Evolutionary conservation across 2,113 vertebrate species (phyloP).

Genomic region (Mobula hypostoma): DNA sequence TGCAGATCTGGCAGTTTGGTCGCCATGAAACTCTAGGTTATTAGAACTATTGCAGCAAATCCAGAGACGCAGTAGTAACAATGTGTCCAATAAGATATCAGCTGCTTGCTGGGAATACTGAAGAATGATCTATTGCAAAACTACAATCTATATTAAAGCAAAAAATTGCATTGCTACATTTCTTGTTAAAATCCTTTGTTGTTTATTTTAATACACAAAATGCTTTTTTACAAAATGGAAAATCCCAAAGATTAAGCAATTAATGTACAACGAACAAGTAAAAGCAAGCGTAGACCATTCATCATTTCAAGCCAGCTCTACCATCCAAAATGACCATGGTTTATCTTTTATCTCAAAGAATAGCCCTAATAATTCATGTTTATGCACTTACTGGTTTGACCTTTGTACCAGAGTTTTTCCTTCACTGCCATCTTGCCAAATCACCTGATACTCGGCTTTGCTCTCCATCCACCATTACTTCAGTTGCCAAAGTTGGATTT

Average conservation of each 20-base stretch:
- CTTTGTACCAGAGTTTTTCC: too few relatives aligned
- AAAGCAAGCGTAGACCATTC: too few relatives aligned
- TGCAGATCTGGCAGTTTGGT: background rate
- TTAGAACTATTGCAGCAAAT: background rate
- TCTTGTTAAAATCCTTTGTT: background rate
- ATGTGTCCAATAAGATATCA: background rate
- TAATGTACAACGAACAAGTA: too few relatives aligned
- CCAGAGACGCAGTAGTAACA: background rate
- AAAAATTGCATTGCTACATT: background rate
- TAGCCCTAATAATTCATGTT: background rate
- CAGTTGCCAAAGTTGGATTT: too few relatives aligned
- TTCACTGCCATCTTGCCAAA: background rate
- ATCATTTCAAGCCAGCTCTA: too few relatives aligned
- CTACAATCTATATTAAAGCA: background rate
- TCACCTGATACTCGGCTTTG: too few relatives aligned
- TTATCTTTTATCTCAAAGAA: too few relatives aligned
- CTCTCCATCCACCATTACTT: too few relatives aligned
- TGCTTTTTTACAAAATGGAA: background rate
- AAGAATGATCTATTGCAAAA: background rate
- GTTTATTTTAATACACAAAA: background rate
- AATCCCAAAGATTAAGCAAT: background rate
- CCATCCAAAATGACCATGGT: too few relatives aligned
- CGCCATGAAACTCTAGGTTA: constrained; percentile 8
- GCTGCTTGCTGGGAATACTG: too few relatives aligned
- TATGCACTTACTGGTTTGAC: background rate